Evolutionary conservation across 35 echinoderm and acorn worm species (phyloP).

Genomic region (Diadema setosum): DNA sequence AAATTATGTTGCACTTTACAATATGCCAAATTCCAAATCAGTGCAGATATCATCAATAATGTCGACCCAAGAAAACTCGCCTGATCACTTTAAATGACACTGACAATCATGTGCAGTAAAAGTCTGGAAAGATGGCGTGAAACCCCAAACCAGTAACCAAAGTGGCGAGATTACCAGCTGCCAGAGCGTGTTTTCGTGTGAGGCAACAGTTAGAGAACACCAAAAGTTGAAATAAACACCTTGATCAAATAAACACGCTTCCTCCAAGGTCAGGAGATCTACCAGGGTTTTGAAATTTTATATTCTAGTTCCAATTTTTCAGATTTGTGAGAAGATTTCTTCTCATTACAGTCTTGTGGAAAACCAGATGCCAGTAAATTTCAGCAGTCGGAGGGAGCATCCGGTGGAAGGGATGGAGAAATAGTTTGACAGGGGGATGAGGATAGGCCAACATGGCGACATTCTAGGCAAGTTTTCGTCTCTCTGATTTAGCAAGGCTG

Average conservation of each 20-base stretch:
- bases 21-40: no score
- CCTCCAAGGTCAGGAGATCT: not conserved
- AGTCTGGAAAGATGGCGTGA: not conserved
- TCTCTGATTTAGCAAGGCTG: no score
- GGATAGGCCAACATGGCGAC: not conserved
- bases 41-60: not conserved
- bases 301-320: not conserved
- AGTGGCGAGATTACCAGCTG: not conserved
- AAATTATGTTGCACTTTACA: not conserved
- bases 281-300: not conserved
- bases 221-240: not conserved
- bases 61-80: not conserved
- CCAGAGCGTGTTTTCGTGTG: not conserved
- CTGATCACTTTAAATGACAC: not conserved
- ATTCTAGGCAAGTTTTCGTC: no score
- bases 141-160: not conserved
- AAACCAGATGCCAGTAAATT: slow-evolving; percentile 2
- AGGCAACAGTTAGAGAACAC: not conserved
- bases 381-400: not conserved
- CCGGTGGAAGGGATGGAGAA: not conserved
- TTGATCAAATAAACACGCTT: slow-evolving; percentile 2
- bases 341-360: not conserved
- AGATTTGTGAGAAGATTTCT: not conserved
- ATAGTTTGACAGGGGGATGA: not conserved
- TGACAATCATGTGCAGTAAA: not conserved